Evolutionary conservation across 2,888 invertebrate genomes (phyloP).

Genomic region (Gastrophysa polygoni): DNA sequence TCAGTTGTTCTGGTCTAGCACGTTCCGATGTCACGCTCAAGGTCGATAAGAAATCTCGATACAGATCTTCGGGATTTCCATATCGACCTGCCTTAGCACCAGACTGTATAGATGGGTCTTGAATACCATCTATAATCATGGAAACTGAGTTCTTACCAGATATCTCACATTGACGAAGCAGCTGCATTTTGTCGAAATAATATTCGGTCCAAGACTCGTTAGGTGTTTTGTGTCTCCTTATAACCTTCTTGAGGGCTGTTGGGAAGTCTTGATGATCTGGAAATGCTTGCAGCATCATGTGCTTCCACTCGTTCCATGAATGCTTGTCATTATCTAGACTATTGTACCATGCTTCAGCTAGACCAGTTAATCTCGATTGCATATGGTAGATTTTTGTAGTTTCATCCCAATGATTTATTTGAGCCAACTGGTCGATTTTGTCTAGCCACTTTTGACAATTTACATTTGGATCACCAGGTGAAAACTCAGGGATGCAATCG

Average conservation of each 20-base stretch:
- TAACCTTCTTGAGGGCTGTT: constrained; percentile 21
- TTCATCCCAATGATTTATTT: constrained; percentile 17
- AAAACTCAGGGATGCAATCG: constrained; percentile 23
- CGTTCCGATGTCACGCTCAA: not conserved
- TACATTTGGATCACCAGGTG: constrained; percentile 15
- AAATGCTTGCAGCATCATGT: constrained; percentile 18
- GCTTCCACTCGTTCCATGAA: constrained; percentile 13
- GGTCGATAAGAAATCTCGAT: not conserved
- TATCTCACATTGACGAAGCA: constrained; percentile 18
- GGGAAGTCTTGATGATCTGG: constrained; percentile 29
- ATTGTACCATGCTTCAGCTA: constrained; percentile 22
- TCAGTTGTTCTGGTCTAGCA: not conserved
- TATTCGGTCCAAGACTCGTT: constrained; percentile 23
- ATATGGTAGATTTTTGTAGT: constrained; percentile 19
- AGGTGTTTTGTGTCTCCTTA: constrained; percentile 19
- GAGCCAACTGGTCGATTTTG: constrained; percentile 16
- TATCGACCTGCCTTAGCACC: constrained; percentile 28
- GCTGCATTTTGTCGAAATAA: constrained; percentile 27
- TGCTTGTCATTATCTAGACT: constrained; percentile 23
- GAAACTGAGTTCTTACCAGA: no score
- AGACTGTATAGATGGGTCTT: constrained; percentile 21
- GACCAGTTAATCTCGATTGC: constrained; percentile 14
- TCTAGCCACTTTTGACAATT: constrained; percentile 19
- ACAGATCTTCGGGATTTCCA: constrained; percentile 14
- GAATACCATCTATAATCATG: constrained; percentile 27